These are phyloP conservation scores for Hyaena hyaena DNA, from an alignment of 2,113 vertebrate species.

Conservation along the genomic window DNA sequence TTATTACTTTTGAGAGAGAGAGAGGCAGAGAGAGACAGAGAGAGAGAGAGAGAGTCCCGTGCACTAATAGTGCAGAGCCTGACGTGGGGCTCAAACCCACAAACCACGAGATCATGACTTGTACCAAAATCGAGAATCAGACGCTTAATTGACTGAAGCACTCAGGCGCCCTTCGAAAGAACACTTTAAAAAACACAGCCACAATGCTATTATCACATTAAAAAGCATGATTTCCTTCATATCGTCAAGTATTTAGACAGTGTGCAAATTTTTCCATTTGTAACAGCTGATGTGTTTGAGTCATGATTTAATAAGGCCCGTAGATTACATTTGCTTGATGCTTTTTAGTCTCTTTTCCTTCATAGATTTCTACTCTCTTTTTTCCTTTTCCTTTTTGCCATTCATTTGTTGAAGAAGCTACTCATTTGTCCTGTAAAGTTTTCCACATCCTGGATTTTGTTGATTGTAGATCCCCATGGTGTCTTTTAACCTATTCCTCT, in stretches of 20 bases:
- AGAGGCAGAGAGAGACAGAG: no score
- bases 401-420: conserved; percentile 41
- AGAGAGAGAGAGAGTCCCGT: no score
- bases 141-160: no score
- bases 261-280: neutral
- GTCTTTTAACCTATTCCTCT: neutral
- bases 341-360: neutral
- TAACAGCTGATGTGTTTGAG: neutral
- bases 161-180: neutral
- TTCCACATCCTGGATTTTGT: neutral
- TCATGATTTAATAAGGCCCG: neutral
- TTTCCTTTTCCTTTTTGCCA: neutral
- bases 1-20: no score
- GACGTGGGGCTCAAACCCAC: no score
- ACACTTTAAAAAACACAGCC: neutral
- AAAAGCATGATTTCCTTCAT: conserved; percentile 4
- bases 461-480: neutral
- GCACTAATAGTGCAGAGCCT: no score
- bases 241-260: conserved; percentile 5
- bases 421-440: neutral
- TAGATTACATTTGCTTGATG: neutral
- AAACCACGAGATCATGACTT: no score
- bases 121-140: no score
- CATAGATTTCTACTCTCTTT: neutral
- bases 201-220: neutral